These are phyloP conservation scores for Gouania willdenowi DNA, from an alignment of 2,797 vertebrate genomes.

Conservation along the genomic window DNA sequence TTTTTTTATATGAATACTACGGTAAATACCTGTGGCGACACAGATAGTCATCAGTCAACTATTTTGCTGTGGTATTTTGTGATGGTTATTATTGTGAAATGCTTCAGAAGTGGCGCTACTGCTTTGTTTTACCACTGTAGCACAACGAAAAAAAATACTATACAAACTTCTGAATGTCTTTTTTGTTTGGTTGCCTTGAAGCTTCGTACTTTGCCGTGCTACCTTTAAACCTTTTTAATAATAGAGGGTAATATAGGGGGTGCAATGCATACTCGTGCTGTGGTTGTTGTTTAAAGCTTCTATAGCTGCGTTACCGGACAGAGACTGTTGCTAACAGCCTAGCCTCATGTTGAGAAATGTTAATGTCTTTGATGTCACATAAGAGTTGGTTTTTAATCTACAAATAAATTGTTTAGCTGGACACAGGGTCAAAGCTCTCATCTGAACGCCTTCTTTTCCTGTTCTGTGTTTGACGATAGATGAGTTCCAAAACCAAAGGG, in stretches of 20 bases:
- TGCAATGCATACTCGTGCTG: slow-evolving; percentile 30
- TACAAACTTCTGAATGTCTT: slow-evolving; percentile 60
- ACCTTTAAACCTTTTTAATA: slow-evolving; percentile 52
- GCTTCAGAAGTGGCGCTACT: slow-evolving; percentile 32
- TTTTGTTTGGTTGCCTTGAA: slow-evolving; percentile 66
- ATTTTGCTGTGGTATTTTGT: slow-evolving; percentile 52
- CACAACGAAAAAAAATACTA: slow-evolving; percentile 42
- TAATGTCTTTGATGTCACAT: slow-evolving; percentile 49
- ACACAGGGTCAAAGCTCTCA: slow-evolving; percentile 15
- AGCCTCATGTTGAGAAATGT: slow-evolving; percentile 51
- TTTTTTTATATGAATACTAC: slow-evolving; percentile 46
- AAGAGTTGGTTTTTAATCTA: slow-evolving; percentile 41
- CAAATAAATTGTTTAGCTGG: slow-evolving; percentile 32
- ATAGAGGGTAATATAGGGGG: slow-evolving; percentile 37
- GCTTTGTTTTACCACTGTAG: slow-evolving; percentile 39
- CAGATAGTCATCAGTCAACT: slow-evolving; percentile 32
- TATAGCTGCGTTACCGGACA: slow-evolving; percentile 70
- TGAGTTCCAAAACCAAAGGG: slow-evolving; percentile 11
- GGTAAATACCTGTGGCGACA: slow-evolving; percentile 42
- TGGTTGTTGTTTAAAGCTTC: slow-evolving; percentile 46
- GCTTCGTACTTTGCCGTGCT: slow-evolving; percentile 57
- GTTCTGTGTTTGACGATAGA: slow-evolving; percentile 32
- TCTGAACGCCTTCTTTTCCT: slow-evolving; percentile 26
- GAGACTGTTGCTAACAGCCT: slow-evolving; percentile 69
- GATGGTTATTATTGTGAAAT: slow-evolving; percentile 51